A percentile compares a stretch with the other conserved stretches of the same genome.
phyloP scores from a whole-genome alignment of 1,140 invertebrate species.

The Caenorhabditis latens region DNA sequence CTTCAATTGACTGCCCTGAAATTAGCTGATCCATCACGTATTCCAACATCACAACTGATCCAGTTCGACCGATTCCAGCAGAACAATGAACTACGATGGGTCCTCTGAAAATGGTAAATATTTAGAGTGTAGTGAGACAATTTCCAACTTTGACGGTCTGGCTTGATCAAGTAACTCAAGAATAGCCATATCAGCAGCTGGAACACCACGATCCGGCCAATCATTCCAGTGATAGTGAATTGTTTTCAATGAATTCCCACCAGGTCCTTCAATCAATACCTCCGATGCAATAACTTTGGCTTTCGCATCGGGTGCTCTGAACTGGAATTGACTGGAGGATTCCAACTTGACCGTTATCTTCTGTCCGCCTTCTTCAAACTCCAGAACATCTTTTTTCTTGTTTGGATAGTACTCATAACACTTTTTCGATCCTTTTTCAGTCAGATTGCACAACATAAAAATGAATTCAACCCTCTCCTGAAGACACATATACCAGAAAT shows the following conservation, averaged over 20 bases:
- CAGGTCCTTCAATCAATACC: slow-evolving; percentile 6
- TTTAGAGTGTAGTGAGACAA: background rate
- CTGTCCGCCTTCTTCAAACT: slow-evolving; percentile 20
- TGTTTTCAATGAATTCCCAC: background rate
- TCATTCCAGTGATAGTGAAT: slow-evolving; percentile 50
- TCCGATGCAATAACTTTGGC: slow-evolving; percentile 11
- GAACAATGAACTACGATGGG: slow-evolving; percentile 58
- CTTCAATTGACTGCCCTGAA: slow-evolving; percentile 2
- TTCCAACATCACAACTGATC: slow-evolving; percentile 53
- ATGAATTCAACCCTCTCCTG: slow-evolving; percentile 40
- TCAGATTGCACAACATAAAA: slow-evolving; percentile 54
- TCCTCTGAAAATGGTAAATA: background rate
- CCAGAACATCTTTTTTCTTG: background rate
- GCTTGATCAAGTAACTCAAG: slow-evolving; percentile 30
- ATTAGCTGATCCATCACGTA: slow-evolving; percentile 36
- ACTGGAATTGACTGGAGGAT: background rate
- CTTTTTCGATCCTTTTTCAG: slow-evolving; percentile 35
- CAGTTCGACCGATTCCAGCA: slow-evolving; percentile 58
- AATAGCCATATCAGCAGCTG: slow-evolving; percentile 39
- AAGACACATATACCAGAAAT: slow-evolving; percentile 48
- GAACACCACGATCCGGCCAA: slow-evolving; percentile 56
- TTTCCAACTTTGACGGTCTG: background rate
- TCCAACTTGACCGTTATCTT: slow-evolving; percentile 41
- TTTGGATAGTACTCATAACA: slow-evolving; percentile 51
- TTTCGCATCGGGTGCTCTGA: background rate